A percentile compares a stretch with the other conserved stretches of the same genome.
Conservation (phyloP, 92 coral and sea anemone genomes). For the Parazoanthus atlanticus region DNA sequence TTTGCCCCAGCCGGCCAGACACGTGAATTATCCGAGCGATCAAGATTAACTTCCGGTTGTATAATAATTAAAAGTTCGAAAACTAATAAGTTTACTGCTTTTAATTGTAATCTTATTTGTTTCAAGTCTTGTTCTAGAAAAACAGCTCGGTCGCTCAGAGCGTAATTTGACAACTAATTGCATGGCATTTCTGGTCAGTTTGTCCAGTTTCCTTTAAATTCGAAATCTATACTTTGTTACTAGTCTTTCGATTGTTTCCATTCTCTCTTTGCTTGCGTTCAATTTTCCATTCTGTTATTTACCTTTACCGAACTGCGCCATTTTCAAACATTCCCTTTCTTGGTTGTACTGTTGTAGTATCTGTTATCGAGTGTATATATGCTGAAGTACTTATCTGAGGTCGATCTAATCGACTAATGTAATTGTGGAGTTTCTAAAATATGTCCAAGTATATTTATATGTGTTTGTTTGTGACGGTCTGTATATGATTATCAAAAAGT, state of each 20-base stretch:
- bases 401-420: not conserved
- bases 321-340: not conserved
- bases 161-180: conserved; percentile 5
- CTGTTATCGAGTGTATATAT: not conserved
- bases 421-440: too few relatives aligned
- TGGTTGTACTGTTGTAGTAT: not conserved
- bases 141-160: conserved; percentile 1
- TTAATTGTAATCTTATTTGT: conserved; percentile 47
- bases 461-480: not conserved
- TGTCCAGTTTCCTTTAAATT: not conserved
- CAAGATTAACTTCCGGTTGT: conserved; percentile 43
- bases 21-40: conserved; percentile 20
- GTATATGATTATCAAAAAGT: not conserved
- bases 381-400: not conserved
- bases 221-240: too few relatives aligned
- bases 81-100: conserved; percentile 35
- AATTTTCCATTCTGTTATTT: not conserved
- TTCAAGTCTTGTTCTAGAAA: conserved; percentile 25
- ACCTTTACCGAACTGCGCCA: not conserved
- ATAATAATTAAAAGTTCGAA: conserved; percentile 26
- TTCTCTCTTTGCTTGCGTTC: not conserved
- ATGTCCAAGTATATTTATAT: not conserved
- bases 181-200: not conserved
- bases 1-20: conserved; percentile 45
- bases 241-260: not conserved